Evolutionary conservation across 2,888 invertebrate species (phyloP).

Genomic region (Nemapogon koenigi): DNA sequence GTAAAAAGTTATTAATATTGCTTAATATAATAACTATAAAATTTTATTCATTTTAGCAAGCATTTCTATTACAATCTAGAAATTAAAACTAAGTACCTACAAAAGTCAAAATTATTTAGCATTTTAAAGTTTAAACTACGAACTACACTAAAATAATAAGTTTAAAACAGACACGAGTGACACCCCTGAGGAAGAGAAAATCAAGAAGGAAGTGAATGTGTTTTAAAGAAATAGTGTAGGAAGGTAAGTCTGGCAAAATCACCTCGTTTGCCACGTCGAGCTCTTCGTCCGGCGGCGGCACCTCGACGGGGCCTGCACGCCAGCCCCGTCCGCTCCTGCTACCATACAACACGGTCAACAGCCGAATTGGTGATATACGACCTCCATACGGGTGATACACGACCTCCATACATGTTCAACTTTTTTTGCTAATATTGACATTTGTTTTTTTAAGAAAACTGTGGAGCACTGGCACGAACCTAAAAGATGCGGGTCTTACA

Average conservation of each 20-base stretch:
- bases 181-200: conserved; percentile 22
- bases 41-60: no score
- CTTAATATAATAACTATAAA: no score
- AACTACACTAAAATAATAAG: background rate
- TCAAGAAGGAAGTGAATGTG: conserved; percentile 48
- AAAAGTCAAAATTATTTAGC: background rate
- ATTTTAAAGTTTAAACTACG: background rate
- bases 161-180: background rate
- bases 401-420: background rate
- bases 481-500: no score
- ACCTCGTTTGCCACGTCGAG: conserved; percentile 58
- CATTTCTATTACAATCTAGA: background rate
- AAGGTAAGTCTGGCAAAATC: conserved; percentile 65
- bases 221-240: conserved; percentile 32
- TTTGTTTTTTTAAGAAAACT: no score
- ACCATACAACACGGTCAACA: conserved; percentile 37
- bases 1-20: no score
- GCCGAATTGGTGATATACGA: no score
- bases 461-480: no score
- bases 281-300: conserved; percentile 48
- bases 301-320: conserved; percentile 37
- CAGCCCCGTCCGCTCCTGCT: conserved; percentile 58
- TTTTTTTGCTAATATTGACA: background rate
- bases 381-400: no score
- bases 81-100: background rate